phyloP scores from a whole-genome alignment of 2,113 vertebrate species.

The Grantiella picta region DNA sequence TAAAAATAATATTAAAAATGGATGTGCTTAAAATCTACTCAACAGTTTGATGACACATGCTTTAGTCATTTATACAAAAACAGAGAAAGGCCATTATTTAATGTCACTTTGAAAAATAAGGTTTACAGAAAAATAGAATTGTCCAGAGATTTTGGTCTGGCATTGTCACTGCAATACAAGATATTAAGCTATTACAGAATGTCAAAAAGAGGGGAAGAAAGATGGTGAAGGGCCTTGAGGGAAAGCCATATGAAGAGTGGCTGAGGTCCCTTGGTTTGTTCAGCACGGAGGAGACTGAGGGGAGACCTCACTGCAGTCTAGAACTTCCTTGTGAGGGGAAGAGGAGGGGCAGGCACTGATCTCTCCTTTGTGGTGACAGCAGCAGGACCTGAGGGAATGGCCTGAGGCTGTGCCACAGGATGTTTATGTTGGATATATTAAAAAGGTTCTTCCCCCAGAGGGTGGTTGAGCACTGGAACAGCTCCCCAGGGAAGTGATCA shows the following conservation, averaged over 20 bases:
- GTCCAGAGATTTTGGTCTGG: background rate
- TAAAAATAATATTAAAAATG: background rate
- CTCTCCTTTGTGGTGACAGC: background rate
- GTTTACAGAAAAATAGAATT: background rate
- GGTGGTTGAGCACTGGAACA: background rate
- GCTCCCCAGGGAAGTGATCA: background rate
- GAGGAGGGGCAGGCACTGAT: accelerated
- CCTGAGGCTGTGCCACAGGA: accelerated
- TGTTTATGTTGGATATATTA: accelerated
- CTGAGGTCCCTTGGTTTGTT: background rate
- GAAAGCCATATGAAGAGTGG: accelerated
- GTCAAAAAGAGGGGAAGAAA: background rate
- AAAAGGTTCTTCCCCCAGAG: background rate
- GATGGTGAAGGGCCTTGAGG: background rate
- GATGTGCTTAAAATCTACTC: background rate
- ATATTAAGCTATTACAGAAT: background rate
- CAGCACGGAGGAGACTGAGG: background rate
- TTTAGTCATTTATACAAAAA: background rate
- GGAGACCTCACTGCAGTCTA: background rate
- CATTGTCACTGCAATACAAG: background rate
- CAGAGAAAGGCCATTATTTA: background rate
- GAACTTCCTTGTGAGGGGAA: background rate
- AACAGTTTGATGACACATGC: background rate
- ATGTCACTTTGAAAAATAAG: background rate
- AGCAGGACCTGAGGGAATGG: accelerated